These are phyloP conservation scores for Diorhabda sublineata DNA, from an alignment of 1,140 invertebrate species.

Conservation along the genomic window DNA sequence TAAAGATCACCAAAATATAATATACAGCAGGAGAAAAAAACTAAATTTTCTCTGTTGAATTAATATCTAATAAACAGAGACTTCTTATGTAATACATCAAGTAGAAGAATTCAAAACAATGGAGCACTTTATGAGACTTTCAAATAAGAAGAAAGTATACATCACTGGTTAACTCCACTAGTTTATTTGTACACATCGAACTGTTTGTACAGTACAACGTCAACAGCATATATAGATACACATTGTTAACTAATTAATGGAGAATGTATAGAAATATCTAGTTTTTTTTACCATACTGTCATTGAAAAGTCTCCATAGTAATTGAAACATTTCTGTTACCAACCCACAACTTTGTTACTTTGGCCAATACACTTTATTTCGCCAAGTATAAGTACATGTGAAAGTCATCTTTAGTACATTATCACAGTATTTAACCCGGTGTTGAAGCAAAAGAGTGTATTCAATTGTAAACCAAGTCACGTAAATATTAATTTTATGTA, in stretches of 20 bases:
- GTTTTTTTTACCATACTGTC: conserved; percentile 3
- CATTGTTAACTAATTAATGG: too few relatives aligned
- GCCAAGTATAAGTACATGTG: conserved; percentile 19
- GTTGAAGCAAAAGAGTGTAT: conserved; percentile 32
- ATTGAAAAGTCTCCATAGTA: conserved; percentile 4
- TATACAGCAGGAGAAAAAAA: conserved; percentile 17
- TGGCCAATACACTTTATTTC: conserved; percentile 9
- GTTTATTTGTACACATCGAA: too few relatives aligned
- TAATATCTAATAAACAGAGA: too few relatives aligned
- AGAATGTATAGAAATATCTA: too few relatives aligned
- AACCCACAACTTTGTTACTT: background rate
- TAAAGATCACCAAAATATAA: conserved; percentile 26
- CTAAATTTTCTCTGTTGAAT: too few relatives aligned
- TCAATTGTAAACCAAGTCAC: conserved; percentile 29
- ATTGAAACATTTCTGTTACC: conserved; percentile 5
- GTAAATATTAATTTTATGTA: conserved; percentile 35
- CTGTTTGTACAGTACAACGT: too few relatives aligned
- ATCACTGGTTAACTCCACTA: too few relatives aligned
- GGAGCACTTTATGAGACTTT: too few relatives aligned
- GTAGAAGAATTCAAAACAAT: too few relatives aligned
- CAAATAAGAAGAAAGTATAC: too few relatives aligned
- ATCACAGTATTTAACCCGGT: conserved; percentile 48
- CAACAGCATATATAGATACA: too few relatives aligned
- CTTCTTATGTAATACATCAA: too few relatives aligned
- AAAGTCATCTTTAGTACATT: conserved; percentile 45